Evolutionary conservation across 2,888 invertebrate species (phyloP), one percentile per base, ranked within the genome.

Genomic region (Drosophila flavopinicola): DNA sequence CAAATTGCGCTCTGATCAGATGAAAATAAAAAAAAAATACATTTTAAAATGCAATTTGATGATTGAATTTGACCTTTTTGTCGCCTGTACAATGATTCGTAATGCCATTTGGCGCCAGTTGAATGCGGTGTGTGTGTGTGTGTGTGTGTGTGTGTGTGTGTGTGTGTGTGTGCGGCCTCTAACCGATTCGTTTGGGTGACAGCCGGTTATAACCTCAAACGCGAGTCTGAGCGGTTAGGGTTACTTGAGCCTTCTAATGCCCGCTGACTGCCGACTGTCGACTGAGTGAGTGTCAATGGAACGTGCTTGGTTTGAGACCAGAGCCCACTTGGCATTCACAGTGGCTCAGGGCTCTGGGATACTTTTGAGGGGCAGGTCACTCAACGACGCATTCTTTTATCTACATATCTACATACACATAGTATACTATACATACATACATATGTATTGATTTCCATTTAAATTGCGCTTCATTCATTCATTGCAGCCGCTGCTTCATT

Each of bases 401-500:
- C 35, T 29, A 29, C 30, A 38, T 35, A 61, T 30, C 2, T 17
- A 17, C 17, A 7, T 15, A 11, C 32, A 54, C 7, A 42, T 53
- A 10, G 33, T 42, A 37, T 61, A 30, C 24, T 24, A 24, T 45
- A 30, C 35, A 30, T 52, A 15, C 37, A 13, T 64, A 11, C 54
- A 38, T 61, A 41, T 59, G 58, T 76, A 80, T 80, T 84, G 80
- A 84, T 80, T 80, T 84, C 80, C 72, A 84, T 79, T 79, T 77
- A 64, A 79, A 83, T 80, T 77, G 71, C 84, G 72, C 60, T 69
- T 75, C 80, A 77, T 84, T 82, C 84, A 80, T 84, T 84, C 72
- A 84, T 77, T 78, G 75, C 66, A 57, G 56, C 57, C 20, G 20
- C 20, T 4, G 58, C 52, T 67, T 69, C 73, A 66, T 70, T 75